Conservation (phyloP, 2,113 vertebrate species). For the Daubentonia madagascariensis region DNA sequence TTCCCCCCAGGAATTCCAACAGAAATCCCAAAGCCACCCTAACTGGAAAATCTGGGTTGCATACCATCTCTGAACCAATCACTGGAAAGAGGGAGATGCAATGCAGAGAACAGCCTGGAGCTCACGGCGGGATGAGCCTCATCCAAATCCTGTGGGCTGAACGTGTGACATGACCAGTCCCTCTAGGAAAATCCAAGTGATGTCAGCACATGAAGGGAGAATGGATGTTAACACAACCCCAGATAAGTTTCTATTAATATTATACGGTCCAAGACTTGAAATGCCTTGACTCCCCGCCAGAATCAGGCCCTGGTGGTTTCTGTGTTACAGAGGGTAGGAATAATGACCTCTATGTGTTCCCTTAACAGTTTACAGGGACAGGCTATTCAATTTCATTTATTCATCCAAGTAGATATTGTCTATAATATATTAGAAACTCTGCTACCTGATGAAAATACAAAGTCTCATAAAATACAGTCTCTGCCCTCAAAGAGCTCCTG, state of each 20-base stretch:
- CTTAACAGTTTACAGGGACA: background rate
- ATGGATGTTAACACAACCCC: background rate
- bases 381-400: background rate
- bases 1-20: background rate
- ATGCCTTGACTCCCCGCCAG: background rate
- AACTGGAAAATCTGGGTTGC: background rate
- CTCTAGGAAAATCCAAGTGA: background rate
- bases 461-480: background rate
- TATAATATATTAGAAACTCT: background rate
- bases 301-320: background rate
- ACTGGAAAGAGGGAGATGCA: background rate
- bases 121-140: background rate
- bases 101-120: background rate
- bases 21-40: background rate
- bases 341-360: background rate
- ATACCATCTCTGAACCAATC: background rate
- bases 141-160: background rate
- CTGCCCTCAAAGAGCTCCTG: background rate
- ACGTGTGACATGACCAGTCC: background rate
- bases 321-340: background rate
- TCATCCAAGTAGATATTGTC: background rate
- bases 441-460: background rate
- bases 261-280: background rate
- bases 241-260: background rate
- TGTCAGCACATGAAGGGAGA: background rate